Evolutionary conservation across 2,888 invertebrate genomes (phyloP).

Genomic region (Drosophila emarginata): DNA sequence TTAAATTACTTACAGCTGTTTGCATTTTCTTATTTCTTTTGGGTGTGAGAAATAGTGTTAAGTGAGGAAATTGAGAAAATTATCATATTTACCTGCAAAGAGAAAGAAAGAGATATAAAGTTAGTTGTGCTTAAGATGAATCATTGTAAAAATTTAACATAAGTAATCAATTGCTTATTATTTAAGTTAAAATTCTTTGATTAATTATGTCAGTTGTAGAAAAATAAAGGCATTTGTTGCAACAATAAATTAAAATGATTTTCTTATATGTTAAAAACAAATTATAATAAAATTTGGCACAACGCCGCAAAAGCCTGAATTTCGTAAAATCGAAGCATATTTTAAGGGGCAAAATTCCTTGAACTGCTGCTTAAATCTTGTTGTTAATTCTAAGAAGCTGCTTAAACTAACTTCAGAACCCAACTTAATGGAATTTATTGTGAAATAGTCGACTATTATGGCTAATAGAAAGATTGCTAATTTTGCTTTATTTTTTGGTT

Average conservation of each 20-base stretch:
- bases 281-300: too few species aligned
- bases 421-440: too few species aligned
- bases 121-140: slow-evolving; percentile 31
- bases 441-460: too few species aligned
- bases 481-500: too few species aligned
- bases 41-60: neutral
- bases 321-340: neutral
- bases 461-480: too few species aligned
- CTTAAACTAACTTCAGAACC: neutral
- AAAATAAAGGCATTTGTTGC: neutral
- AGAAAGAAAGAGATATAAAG: slow-evolving; percentile 34
- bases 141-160: neutral
- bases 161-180: too few species aligned
- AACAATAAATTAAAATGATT: neutral
- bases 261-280: neutral
- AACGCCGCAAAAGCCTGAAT: too few species aligned
- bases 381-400: neutral
- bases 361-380: neutral
- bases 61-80: slow-evolving; percentile 12
- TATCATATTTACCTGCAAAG: slow-evolving; percentile 74
- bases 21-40: slow-evolving; percentile 41
- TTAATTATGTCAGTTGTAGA: neutral
- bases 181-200: too few species aligned
- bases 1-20: slow-evolving; percentile 76
- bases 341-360: neutral